Base-by-base conservation (phyloP, 2,888 invertebrate genomes). In the Cheilosia urbana region DNA sequence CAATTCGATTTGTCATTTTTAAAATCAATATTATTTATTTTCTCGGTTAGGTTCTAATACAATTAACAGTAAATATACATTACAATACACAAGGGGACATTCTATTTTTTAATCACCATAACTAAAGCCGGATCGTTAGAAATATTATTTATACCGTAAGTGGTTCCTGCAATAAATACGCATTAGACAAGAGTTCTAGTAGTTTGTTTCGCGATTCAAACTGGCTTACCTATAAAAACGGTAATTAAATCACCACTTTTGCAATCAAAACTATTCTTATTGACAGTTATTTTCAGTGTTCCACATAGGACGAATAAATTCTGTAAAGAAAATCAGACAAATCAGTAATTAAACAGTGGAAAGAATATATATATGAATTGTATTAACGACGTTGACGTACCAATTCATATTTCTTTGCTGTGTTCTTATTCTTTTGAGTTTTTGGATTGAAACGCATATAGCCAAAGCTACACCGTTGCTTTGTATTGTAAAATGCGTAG, bases 121-220 rank as follows among this genome's bases (percentile, higher is more conserved):
- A 76, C 75, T 76, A 84, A 76, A 62, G 84, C 80, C 68, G 84
- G 84, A 76, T 84, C 80, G 71, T 84, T 75, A 55, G 79, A 66
- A 45, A 15, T 34, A 53, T 84, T 84, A 19, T 19, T 34, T 34
- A 84, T 75, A 17, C 49, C 17, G 45, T 84, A 84, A 11, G 27
- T 15, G 15, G 75, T 62, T 30, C 80, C 84, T 84, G 58, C 6
- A 65, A 63, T 27, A 13, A 15, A 62, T 42, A 37, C 24, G 37
- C n/a, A 19, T 24, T 19, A 19, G 47, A 30, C 42, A 24, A 37
- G 4, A 4, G 6, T 24, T 27, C 6, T n/a, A 13, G 4, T 24
- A 4, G 1, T 15, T 24, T 15, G 5, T 1, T 24, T n/a, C 4
- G 27, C 6, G 6, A 24, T 3, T n/a, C 19, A 17, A 5, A 30